Evolutionary conservation across 2,797 vertebrate genomes (phyloP), one percentile per base, ranked within the genome.

Genomic region (Onychomys arenicola): DNA sequence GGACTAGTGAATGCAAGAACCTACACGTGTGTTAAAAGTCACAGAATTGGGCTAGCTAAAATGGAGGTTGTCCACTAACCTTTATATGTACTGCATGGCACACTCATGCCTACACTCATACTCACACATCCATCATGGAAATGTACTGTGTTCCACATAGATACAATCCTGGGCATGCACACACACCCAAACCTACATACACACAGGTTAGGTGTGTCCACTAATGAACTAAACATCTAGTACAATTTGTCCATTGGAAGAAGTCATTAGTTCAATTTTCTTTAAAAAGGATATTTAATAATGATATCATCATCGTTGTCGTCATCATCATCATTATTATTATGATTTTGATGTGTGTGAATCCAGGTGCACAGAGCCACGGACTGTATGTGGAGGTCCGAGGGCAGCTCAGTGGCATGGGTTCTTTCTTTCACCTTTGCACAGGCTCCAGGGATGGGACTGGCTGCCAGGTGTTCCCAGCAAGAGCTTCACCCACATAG

Each of bases 201-300:
- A 71, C 46, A 89, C 5, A 94, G 13, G 40, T 87, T 88, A 25
- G 49, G 55, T 32, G 3, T 52, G 34, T 59, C 61, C 29, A 46
- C 69, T 89, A 83, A 76, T 83, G 49, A 96, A 91, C 61, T 73
- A 78, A 85, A 95, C 25, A 94, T 55, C 13, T 59, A 80, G 73
- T 49, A 63, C 2, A 55, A 67, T 81, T 90, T 76, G 59, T 92
- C 77, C 84, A 0, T 76, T 95, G 29, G 63, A 37, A 49, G 94
- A 92, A 87, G 37, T 91, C 52, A 83, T 37, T 32, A 94, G 65
- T 95, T 94, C 55, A n/a, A n/a, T 75, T 96, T 85, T 37, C 91
- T 84, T 87, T 61, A 59, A 83, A 75, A 55, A 71, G 34, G 37
- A 55, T 29, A 71, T 34, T 34, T 81, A 59, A 46, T 43, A 32